Evolutionary conservation across 2,113 vertebrate genomes (phyloP).

Genomic region (Actenoides hombroni): DNA sequence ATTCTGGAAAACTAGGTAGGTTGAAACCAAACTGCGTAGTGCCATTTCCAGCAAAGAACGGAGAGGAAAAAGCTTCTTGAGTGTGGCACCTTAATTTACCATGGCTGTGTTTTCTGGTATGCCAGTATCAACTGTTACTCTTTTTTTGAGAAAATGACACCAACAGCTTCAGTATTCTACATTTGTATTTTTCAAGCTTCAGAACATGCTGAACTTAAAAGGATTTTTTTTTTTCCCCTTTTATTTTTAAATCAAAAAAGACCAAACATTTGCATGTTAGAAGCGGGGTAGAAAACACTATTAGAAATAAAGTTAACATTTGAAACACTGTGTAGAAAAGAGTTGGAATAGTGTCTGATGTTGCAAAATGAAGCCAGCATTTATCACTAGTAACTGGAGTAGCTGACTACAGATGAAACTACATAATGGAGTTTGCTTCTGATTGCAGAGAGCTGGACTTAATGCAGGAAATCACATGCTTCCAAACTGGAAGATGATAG

Average conservation of each 20-base stretch:
- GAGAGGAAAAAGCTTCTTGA: not conserved
- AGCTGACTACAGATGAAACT: not conserved
- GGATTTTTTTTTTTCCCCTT: not conserved
- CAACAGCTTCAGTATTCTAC: not conserved
- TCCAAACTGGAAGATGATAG: not conserved
- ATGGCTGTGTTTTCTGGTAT: not conserved
- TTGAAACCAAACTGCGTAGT: not conserved
- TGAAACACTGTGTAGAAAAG: not conserved
- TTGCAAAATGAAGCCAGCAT: not conserved
- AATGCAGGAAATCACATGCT: not conserved
- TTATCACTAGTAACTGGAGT: not conserved
- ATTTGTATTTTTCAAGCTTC: not conserved
- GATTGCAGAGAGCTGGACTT: not conserved
- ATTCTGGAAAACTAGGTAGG: not conserved
- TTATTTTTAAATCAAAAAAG: not conserved
- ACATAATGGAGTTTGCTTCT: not conserved
- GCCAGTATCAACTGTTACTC: not conserved
- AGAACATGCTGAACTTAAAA: not conserved
- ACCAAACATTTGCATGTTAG: accelerated
- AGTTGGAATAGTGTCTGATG: not conserved
- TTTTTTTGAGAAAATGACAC: not conserved
- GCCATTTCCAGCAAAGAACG: not conserved
- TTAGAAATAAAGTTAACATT: not conserved
- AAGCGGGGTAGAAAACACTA: not conserved
- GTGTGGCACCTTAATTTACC: not conserved